Conservation (phyloP, 2,888 invertebrate genomes). For the Pseudococcus longispinus region DNA sequence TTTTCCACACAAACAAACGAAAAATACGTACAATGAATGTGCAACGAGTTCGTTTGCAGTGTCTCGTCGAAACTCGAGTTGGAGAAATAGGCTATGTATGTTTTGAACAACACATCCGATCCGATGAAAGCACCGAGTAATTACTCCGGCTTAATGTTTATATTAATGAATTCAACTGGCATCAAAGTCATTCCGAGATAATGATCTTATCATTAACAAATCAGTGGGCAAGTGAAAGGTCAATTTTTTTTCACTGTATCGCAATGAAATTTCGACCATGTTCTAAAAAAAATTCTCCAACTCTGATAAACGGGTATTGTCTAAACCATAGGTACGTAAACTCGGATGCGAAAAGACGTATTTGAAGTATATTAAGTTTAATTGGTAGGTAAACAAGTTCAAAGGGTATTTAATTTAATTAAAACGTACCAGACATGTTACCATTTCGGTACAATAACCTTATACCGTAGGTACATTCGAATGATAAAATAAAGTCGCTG, state of each 20-base stretch:
- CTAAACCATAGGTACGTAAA: no score
- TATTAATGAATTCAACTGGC: neutral
- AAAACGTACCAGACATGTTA: neutral
- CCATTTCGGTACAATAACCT: constrained; percentile 21
- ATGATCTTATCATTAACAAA: neutral
- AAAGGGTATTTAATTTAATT: neutral
- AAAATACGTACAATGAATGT: neutral
- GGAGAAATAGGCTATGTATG: neutral
- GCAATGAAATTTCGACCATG: neutral
- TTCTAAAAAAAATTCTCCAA: neutral
- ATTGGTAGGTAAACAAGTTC: neutral
- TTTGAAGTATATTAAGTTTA: neutral
- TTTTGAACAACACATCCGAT: neutral
- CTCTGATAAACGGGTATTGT: neutral
- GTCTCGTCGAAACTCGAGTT: neutral
- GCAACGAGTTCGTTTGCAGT: neutral
- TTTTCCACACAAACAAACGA: neutral
- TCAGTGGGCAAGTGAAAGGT: neutral
- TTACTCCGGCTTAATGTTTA: neutral
- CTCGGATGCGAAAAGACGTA: neutral
- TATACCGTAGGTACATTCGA: neutral
- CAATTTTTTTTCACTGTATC: neutral
- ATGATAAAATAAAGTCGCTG: neutral
- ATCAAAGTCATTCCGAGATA: constrained; percentile 2
- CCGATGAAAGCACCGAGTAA: neutral